Base-by-base conservation (phyloP, 2,797 vertebrate species). In the Macrochelys suwanniensis region DNA sequence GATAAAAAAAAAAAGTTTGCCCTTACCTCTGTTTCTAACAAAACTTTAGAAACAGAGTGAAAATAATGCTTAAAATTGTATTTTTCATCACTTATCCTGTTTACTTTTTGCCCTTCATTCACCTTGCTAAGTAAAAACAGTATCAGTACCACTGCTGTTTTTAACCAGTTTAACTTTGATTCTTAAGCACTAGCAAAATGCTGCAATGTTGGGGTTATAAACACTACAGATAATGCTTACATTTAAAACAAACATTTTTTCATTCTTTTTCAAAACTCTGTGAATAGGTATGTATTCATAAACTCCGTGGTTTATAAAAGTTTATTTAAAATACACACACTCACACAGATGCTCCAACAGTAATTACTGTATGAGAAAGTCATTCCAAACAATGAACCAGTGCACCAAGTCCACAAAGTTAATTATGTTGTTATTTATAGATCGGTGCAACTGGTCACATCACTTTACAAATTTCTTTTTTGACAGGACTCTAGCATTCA, bases 371-470 rank as follows among this genome's bases (percentile, higher is more conserved):
- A 80, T 85, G 87, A 94, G 42, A 83, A 91, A 90, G 78, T 74
- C 87, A 91, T 78, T 45, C 47, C 54, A 91, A 79, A 49, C 80
- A 85, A 80, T 88, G 77, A 94, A 37, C 74, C 92, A 97, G 51
- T 84, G 33, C 84, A 91, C 74, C 57, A 94, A 71, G 85, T 19
- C 92, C 92, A 80, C 3, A 80, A 89, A 80, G 53, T 76, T 89
- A 77, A 77, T 47, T 47, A 77, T 47, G 13, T 49, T 47, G 13
- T 49, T 77, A 77, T 76, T 47, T 76, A 76, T 49, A 77, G 25
- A 77, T 77, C 3, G 4, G 74, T 49, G 47, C 7, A 94, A 21
- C 9, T 51, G 94, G 51, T 87, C 82, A 94, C 96, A 95, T 81
- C 76, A 81, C 76, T 92, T 92, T n/a, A 90, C 45, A 5, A 28